Evolutionary conservation across 2,797 vertebrate genomes (phyloP).

Genomic region (Eulemur mongoz): DNA sequence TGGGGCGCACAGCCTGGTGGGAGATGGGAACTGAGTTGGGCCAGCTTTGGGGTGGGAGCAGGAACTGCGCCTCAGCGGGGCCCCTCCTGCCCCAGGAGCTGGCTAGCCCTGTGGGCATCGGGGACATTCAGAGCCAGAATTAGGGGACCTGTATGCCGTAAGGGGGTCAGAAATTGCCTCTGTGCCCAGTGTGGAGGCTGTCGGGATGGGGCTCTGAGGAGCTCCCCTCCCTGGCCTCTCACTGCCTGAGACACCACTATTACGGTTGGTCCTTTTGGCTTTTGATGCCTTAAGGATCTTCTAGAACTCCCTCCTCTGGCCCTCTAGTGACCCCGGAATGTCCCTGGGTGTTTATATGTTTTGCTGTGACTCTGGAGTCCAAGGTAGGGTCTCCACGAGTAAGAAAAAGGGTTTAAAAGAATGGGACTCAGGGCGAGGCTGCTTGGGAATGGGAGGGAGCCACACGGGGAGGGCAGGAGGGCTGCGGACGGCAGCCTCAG

Average conservation of each 20-base stretch:
- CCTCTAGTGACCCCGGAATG: not conserved
- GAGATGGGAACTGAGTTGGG: not conserved
- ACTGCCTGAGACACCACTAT: not conserved
- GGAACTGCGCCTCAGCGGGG: not conserved
- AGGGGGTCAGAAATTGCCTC: not conserved
- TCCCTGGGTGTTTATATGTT: not conserved
- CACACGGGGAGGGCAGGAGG: rapidly evolving
- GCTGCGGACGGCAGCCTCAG: too few relatives aligned
- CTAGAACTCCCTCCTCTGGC: not conserved
- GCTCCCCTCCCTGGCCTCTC: not conserved
- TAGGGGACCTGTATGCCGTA: not conserved
- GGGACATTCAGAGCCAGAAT: not conserved
- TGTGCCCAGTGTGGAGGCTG: not conserved
- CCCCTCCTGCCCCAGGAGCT: not conserved
- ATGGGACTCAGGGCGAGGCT: not conserved
- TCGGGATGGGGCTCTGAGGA: not conserved
- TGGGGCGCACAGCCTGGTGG: not conserved
- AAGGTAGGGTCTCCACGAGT: not conserved
- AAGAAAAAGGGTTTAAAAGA: not conserved
- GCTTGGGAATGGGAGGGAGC: not conserved
- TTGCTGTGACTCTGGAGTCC: not conserved
- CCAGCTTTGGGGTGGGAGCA: not conserved
- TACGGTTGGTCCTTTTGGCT: not conserved
- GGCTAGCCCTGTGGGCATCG: not conserved
- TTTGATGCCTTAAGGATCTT: not conserved